Evolutionary conservation across 2,797 vertebrate species (phyloP), one percentile per base, ranked within the genome.

Genomic region (Myotis pilosus): DNA sequence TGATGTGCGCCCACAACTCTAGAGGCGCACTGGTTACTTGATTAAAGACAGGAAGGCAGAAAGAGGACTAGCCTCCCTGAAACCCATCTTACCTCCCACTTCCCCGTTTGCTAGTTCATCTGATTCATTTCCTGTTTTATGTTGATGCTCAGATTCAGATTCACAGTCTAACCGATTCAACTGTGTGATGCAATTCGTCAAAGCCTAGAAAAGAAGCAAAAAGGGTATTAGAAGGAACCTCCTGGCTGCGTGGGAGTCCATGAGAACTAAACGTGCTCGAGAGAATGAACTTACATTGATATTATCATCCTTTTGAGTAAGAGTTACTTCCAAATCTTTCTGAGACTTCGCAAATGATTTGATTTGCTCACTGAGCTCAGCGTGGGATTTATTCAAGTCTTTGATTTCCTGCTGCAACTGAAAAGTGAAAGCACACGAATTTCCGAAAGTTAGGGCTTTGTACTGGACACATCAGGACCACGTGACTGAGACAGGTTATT

Each of bases 121-220:
- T 76, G 98, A 97, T 55, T 97, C 97, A 17, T 13, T 66, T 88
- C 92, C 97, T 91, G 96, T 97, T 30, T 89, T 95, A 81, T 93
- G 97, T 55, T 94, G 95, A 71, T 66, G 76, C 68, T 99, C 98
- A 41, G 96, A 98, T 28, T 97, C 87, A 3, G 96, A 96, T 94
- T 98, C 98, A 68, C 98, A 96, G 20, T 99, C 99, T 0, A 99
- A 97, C 95, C 98, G 98, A 86, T 98, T 98, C 95, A 99, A 95
- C 95, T 99, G 99, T 91, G 99, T 98, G 94, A 99, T 98, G 79
- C 99, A 99, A 81, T 99, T 99, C 25, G 99, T 99, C 97, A 99
- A 98, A 94, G 99, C 99, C 99, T 99, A 97, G 90, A 17, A 85
- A 90, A 44, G 62, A 89, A 97, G 96, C 5, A 51, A 96, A 96